Base-by-base conservation (phyloP, 2,888 invertebrate genomes). In the Agrilus mali region DNA sequence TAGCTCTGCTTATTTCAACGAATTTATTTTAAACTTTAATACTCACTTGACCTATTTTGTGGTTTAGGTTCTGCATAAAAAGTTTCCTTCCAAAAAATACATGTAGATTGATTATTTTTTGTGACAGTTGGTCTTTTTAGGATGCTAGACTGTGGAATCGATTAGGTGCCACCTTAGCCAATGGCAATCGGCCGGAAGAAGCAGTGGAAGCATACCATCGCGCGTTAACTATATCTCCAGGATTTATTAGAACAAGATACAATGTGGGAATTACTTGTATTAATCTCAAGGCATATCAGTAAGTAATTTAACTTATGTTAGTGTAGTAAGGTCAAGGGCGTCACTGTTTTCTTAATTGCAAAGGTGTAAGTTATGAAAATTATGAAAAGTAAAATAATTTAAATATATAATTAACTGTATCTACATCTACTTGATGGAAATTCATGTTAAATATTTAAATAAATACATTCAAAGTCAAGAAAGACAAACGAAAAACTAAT, bases 211-310 rank as follows among this genome's bases (percentile, higher is more conserved):
- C 97, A 0, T 98, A 98, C 64, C 86, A 90, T 60, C 78, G 80
- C 57, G 95, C 97, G 33, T 71, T 98, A 40, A 79, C 86, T 60
- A 70, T 96, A 40, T 85, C 89, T 47, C 98, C 98, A 6, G 96
- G 96, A 2, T 98, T 92, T 65, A 92, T 98, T 49, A 75, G 98
- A 46, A 95, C 96, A 7, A 77, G 98, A 47, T 98, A 95, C 64
- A 98, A 98, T 71, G 84, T 98, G 45, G 97, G 96, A 20, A 95
- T 98, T 43, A 92, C 94, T 46, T 98, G 97, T 63, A 89, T 97
- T 69, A 96, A 96, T 68, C 75, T 98, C 37, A 84, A 86, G 54
- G 92, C 93, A 36, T 86, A 96, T 61, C 61, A 58, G 66, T 66
- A 54, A 55, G 57, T 51, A 16, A 14, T 20, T 8, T n/a, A 10